Conservation (phyloP, 2,113 vertebrate genomes). For the Nibea coibor region DNA sequence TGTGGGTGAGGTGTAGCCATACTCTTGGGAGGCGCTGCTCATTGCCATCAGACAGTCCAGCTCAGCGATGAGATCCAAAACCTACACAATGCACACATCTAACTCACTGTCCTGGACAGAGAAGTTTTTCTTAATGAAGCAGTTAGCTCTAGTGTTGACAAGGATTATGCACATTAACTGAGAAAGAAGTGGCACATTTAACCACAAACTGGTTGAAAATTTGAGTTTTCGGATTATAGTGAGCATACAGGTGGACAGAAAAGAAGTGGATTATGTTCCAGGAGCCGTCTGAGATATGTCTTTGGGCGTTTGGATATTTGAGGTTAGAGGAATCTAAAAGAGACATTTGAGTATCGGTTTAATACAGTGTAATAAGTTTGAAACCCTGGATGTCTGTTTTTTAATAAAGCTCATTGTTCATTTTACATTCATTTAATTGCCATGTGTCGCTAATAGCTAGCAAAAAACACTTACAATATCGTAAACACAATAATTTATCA, state of each 20-base stretch:
- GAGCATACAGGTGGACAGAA: neutral
- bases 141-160: neutral
- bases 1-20: constrained; percentile 88
- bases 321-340: neutral
- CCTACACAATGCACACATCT: constrained; percentile 62
- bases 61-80: constrained; percentile 90
- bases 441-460: neutral
- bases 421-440: neutral
- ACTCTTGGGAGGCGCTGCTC: constrained; percentile 90
- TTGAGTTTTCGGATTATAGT: neutral
- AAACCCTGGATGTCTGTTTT: neutral
- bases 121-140: neutral
- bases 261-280: constrained; percentile 3
- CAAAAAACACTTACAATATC: neutral
- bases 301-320: neutral
- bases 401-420: neutral
- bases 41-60: constrained; percentile 94
- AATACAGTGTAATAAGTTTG: constrained; percentile 4
- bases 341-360: neutral
- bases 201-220: neutral
- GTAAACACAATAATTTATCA: constrained; percentile 15
- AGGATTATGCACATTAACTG: neutral
- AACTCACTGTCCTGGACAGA: constrained; percentile 10
- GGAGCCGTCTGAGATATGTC: neutral
- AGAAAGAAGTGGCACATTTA: neutral